Evolutionary conservation across 2,113 vertebrate species (phyloP).

Genomic region (Brachypodius melanocephalos): DNA sequence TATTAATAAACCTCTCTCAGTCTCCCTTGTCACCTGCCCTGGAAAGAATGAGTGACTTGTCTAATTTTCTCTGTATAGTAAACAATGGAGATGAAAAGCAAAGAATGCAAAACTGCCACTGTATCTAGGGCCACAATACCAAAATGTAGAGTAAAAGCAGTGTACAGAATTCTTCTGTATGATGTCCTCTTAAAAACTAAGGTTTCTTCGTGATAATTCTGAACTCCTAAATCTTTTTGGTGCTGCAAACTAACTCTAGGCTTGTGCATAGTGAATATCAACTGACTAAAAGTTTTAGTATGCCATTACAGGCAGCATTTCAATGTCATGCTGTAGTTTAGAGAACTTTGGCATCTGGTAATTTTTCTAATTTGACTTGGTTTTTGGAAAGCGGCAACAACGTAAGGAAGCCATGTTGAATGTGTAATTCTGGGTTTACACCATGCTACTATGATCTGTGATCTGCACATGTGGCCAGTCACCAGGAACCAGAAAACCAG

Average conservation of each 20-base stretch:
- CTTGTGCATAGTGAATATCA: neutral
- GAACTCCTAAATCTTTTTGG: neutral
- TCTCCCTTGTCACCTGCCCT: constrained; percentile 42
- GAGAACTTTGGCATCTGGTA: neutral
- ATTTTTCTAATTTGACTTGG: neutral
- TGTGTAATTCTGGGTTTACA: constrained; percentile 18
- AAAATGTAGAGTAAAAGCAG: neutral
- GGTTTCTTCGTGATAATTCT: neutral
- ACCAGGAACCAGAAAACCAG: constrained; percentile 47
- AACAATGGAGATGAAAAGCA: constrained; percentile 14
- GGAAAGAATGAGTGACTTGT: constrained; percentile 34
- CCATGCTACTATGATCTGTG: neutral
- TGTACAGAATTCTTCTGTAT: neutral
- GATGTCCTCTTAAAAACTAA: neutral
- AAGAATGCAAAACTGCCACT: neutral
- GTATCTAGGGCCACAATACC: neutral
- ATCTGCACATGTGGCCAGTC: constrained; percentile 13
- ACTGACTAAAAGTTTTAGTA: neutral
- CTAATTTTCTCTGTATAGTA: constrained; percentile 12
- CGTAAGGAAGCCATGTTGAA: constrained; percentile 21
- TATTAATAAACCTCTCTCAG: constrained; percentile 67
- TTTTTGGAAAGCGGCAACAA: neutral
- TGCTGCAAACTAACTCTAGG: neutral
- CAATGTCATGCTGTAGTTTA: neutral
- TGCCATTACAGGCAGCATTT: neutral